Evolutionary conservation across 2,113 vertebrate genomes (phyloP).

Genomic region (Lipotes vexillifer): DNA sequence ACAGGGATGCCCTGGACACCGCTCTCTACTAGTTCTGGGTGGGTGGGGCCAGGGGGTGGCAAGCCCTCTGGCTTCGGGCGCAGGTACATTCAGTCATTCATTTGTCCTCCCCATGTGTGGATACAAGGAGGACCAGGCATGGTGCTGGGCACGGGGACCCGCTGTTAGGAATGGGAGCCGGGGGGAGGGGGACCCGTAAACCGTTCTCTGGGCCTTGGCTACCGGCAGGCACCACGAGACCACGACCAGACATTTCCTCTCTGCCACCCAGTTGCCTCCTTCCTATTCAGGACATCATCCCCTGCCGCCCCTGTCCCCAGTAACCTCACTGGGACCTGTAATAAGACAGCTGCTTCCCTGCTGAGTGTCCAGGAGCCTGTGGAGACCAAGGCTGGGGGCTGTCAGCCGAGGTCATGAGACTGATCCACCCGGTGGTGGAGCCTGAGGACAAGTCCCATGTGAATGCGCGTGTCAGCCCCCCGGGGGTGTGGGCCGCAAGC

Average conservation of each 20-base stretch:
- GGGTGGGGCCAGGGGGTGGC: background rate
- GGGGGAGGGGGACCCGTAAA: no score
- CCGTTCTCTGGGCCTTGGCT: no score
- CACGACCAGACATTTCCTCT: no score
- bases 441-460: background rate
- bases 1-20: background rate
- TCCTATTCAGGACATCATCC: fast-evolving
- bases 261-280: no score
- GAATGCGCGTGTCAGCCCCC: fast-evolving
- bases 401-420: background rate
- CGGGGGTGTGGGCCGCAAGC: background rate
- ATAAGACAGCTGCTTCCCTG: no score
- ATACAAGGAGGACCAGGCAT: background rate
- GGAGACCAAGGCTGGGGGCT: background rate
- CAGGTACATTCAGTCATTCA: background rate
- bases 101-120: background rate
- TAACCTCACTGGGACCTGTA: fast-evolving
- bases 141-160: background rate
- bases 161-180: fast-evolving
- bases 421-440: background rate
- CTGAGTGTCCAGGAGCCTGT: fast-evolving
- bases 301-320: background rate
- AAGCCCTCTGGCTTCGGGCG: background rate
- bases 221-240: fast-evolving
- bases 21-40: background rate